Evolutionary conservation across 2,888 invertebrate species (phyloP).

Genomic region (Microctonus aethiopoides): DNA sequence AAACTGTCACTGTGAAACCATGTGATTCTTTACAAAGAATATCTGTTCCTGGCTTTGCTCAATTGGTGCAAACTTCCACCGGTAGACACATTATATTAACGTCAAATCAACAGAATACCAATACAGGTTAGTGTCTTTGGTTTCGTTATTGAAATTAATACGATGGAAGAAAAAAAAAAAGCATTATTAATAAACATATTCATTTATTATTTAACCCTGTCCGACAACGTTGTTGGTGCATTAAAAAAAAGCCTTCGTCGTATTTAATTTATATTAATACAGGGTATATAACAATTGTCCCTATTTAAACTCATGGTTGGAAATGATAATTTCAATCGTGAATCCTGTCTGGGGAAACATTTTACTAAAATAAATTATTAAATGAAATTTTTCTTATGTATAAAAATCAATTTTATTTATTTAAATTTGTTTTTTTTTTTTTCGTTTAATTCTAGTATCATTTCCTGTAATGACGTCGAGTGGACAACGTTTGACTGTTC

Average conservation of each 20-base stretch:
- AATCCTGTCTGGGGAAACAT: slow-evolving; percentile 45
- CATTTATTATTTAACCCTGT: slow-evolving; percentile 33
- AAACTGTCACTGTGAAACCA: slow-evolving; percentile 63
- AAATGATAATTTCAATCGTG: slow-evolving; percentile 36
- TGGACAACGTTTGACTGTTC: slow-evolving; percentile 72
- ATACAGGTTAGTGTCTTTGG: slow-evolving; percentile 53
- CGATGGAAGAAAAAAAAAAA: neutral
- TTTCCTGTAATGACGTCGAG: slow-evolving; percentile 68
- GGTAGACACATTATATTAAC: slow-evolving; percentile 78
- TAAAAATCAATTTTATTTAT: slow-evolving; percentile 12
- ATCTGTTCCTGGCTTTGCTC: slow-evolving; percentile 69
- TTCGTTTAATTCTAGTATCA: slow-evolving; percentile 49
- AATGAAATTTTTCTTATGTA: slow-evolving; percentile 6
- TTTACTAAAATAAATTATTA: neutral
- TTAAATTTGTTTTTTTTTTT: slow-evolving; percentile 21
- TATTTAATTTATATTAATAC: slow-evolving; percentile 35
- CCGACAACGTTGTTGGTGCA: slow-evolving; percentile 42
- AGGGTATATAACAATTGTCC: slow-evolving; percentile 39
- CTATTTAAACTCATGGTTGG: slow-evolving; percentile 45
- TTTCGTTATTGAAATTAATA: slow-evolving; percentile 9
- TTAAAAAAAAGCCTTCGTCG: slow-evolving; percentile 33
- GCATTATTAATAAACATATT: neutral
- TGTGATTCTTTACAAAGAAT: slow-evolving; percentile 65
- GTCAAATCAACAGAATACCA: slow-evolving; percentile 66
- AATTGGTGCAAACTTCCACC: slow-evolving; percentile 77